These are phyloP conservation scores for Pristionchus fissidentatus DNA, from an alignment of 2,888 invertebrate genomes.

Conservation along the genomic window DNA sequence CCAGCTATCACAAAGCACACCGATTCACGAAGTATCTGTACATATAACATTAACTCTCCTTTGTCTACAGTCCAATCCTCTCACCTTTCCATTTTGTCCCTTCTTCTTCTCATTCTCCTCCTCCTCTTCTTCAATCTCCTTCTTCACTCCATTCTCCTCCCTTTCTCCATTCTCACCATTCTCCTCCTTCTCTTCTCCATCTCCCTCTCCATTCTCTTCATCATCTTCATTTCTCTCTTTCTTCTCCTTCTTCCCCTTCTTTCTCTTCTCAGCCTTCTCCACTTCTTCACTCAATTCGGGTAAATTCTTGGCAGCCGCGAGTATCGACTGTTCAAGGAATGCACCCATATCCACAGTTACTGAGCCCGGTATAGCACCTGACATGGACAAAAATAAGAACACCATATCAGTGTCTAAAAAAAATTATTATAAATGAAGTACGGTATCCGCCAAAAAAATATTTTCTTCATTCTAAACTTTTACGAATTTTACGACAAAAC, in stretches of 20 bases:
- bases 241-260: conserved; percentile 53
- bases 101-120: conserved; percentile 7
- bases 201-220: conserved; percentile 52
- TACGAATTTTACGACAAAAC: not conserved
- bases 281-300: conserved; percentile 52
- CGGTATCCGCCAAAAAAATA: too few relatives aligned
- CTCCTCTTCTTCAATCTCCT: conserved; percentile 19
- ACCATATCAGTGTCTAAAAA: conserved; percentile 33
- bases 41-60: not conserved
- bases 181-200: conserved; percentile 51
- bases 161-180: conserved; percentile 50
- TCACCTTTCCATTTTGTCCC: not conserved
- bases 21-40: not conserved
- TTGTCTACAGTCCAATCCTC: not conserved
- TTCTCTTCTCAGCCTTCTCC: conserved; percentile 55
- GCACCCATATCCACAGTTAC: conserved; percentile 52
- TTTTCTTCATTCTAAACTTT: not conserved
- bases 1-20: not conserved
- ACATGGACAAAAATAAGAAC: not conserved
- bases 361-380: not conserved
- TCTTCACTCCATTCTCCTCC: conserved; percentile 49
- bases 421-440: too few relatives aligned
- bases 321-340: conserved; percentile 60
- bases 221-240: conserved; percentile 51
- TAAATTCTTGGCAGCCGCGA: conserved; percentile 57